Base-by-base conservation (phyloP, 2,113 vertebrate species). In the Rallus limicola region DNA sequence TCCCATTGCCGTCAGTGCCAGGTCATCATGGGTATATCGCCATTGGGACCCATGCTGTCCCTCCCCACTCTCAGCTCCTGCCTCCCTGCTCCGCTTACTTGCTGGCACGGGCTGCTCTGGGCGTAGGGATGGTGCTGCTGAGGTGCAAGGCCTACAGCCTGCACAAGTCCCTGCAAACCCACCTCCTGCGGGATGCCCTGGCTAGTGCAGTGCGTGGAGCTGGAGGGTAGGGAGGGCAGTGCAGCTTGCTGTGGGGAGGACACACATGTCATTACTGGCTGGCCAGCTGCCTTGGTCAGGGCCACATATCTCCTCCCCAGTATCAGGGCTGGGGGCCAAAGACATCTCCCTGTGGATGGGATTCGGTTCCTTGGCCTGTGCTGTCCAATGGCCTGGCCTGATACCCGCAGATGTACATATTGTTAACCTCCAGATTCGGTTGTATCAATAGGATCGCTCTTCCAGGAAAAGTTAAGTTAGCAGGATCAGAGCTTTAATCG, bases 321-420 rank as follows among this genome's bases (percentile, higher is more conserved):
- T 86, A 53, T n/a, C 2, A 6, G 16, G 13, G 48, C 48, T 21
- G 4, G 4, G 1, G 28, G 11, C 6, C 70, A 38, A 58, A 75
- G 58, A 5, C 67, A 13, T 60, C 25, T 87, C 34, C 28, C 20
- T 23, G 10, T 4, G 2, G 23, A 24, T 40, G 36, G 40, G 52
- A 52, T 56, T 58, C 6, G 2, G 5, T 68, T 89, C 81, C 62
- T 59, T 64, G 69, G 18, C 16, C 48, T 56, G 20, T 31, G 17
- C 56, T 1, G 2, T 62, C 40, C 50, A 29, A 29, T 52, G 48
- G 17, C 52, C 36, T 90, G 85, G 64, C 85, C 50, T 16, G 14
- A 3, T 36, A 64, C 62, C 65, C 0, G 0, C 13, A 16, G 50
- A 31, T 0, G 2, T 11, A 15, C 0, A 1, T 34, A 68, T 5